Evolutionary conservation across 2,797 vertebrate species (phyloP), one percentile per base, ranked within the genome.

Genomic region (Ctenochaetus hawaiiensis): DNA sequence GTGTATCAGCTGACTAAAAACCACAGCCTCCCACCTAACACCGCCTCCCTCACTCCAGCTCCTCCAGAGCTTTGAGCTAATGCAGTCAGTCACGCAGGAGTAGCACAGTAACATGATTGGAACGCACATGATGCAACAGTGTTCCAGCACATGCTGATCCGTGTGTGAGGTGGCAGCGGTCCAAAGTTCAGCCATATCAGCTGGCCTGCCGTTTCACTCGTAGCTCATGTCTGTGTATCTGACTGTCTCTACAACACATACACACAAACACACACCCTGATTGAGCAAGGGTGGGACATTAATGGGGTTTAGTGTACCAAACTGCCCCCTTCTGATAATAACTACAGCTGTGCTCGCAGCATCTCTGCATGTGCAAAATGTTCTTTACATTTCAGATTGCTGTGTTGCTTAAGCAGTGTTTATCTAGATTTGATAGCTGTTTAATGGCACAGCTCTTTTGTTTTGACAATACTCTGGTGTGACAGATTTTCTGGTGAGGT

Each of bases 81-180:
- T 75, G 75, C 85, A 82, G 72, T 80, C 81, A 83, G 86, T 94
- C 92, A 90, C 59, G 71, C 78, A 89, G 79, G 77, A 88, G 89
- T 52, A 61, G 73, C 72, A 59, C 79, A 86, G 86, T 79, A 82
- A 86, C 88, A 88, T 74, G 77, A 86, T 67, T 68, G 76, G 75
- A 86, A 75, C 63, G 76, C 49, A 70, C 86, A 88, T 94, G 92
- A 94, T 88, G 92, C 91, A 94, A 93, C 86, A 41, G 68, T 87
- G 86, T 92, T 91, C 92, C 82, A 90, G 94, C 92, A 92, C 93
- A 93, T 90, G 89, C 93, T 92, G 91, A 92, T 93, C 92, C 47
- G 58, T 89, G 89, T 92, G 91, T 91, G 90, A 87, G 83, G 79
- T 92, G 93, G 93, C 89, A 69, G 26, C 22, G 3, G 85, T 90